phyloP scores from a whole-genome alignment of 2,888 invertebrate genomes.

The Euclidia mi region DNA sequence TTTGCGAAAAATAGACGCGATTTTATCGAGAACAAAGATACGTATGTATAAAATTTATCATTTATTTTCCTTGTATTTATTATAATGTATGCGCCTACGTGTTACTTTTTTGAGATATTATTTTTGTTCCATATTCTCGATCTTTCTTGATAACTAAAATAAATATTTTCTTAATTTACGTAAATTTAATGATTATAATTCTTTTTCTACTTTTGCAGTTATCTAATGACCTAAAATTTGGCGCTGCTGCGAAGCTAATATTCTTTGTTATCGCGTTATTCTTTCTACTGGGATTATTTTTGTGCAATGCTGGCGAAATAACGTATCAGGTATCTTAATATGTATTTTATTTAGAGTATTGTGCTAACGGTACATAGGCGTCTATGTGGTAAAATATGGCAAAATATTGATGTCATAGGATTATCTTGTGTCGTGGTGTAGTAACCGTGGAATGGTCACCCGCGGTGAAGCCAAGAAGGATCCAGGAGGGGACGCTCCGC shows the following conservation, averaged over 20 bases:
- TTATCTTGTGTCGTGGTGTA: too few relatives aligned
- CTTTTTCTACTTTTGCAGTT: too few relatives aligned
- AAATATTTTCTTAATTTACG: slow-evolving; percentile 9
- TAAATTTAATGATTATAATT: too few relatives aligned
- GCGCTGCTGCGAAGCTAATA: slow-evolving; percentile 75
- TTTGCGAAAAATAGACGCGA: too few relatives aligned
- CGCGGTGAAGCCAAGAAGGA: too few relatives aligned
- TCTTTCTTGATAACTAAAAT: too few relatives aligned
- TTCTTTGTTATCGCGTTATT: slow-evolving; percentile 77
- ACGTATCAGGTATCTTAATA: slow-evolving; percentile 75
- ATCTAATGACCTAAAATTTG: slow-evolving; percentile 72
- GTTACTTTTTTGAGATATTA: slow-evolving; percentile 4
- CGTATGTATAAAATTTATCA: background rate
- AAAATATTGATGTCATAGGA: too few relatives aligned
- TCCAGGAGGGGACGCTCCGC: too few relatives aligned
- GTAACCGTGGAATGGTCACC: too few relatives aligned
- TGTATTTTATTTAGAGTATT: too few relatives aligned
- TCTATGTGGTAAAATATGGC: too few relatives aligned
- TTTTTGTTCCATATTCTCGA: slow-evolving; percentile 14
- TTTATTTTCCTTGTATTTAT: slow-evolving; percentile 2
- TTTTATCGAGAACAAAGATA: slow-evolving; percentile 22
- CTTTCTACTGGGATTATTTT: slow-evolving; percentile 77
- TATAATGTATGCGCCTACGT: background rate
- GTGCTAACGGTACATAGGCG: too few relatives aligned
- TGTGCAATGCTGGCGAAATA: slow-evolving; percentile 86